phyloP scores from a whole-genome alignment of 2,888 invertebrate species.

The Ochropacha duplaris region DNA sequence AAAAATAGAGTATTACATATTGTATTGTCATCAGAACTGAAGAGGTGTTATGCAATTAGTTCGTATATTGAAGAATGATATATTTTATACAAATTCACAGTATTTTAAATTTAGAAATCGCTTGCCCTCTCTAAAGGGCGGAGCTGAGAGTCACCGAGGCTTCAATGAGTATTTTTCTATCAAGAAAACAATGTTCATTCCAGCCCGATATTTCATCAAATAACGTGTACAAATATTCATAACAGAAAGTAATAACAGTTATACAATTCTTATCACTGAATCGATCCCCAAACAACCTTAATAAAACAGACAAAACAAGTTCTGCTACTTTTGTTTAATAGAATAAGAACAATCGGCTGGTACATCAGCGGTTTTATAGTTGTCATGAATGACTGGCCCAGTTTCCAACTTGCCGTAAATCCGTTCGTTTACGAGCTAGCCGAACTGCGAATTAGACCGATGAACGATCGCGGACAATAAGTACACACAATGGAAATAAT shows the following conservation, averaged over 20 bases:
- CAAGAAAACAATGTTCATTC: too few species aligned
- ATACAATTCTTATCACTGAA: neutral
- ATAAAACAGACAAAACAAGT: neutral
- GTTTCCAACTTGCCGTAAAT: slow-evolving; percentile 48
- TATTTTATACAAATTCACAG: too few species aligned
- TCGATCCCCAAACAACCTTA: neutral
- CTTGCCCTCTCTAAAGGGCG: too few species aligned
- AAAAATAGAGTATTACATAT: too few species aligned
- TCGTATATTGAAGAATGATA: too few species aligned
- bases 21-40: too few species aligned
- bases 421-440: slow-evolving; percentile 41
- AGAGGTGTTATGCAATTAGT: too few species aligned
- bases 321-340: slow-evolving; percentile 1
- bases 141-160: too few species aligned
- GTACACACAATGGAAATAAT: slow-evolving; percentile 15
- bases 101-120: too few species aligned
- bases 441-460: slow-evolving; percentile 37
- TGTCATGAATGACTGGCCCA: slow-evolving; percentile 34
- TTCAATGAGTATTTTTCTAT: too few species aligned
- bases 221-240: too few species aligned
- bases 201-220: too few species aligned
- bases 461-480: slow-evolving; percentile 26
- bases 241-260: neutral
- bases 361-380: slow-evolving; percentile 36
- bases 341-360: slow-evolving; percentile 35